Conservation (phyloP, 2,888 invertebrate species). For the Athetis lepigone region DNA sequence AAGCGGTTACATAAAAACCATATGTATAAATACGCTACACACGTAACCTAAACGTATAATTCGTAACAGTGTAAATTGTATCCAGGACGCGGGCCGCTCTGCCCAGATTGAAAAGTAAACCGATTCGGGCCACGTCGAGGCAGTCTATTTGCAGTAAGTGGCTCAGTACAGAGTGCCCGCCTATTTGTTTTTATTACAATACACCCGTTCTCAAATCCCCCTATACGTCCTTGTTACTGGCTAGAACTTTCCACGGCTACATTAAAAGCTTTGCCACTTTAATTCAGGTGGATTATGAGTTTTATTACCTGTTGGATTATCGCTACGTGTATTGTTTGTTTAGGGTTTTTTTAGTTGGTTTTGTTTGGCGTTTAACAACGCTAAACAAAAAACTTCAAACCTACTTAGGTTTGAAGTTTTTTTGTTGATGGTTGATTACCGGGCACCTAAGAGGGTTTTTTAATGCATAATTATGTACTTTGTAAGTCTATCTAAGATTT, state of each 20-base stretch:
- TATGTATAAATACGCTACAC: constrained; percentile 6
- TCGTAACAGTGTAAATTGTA: constrained; percentile 31
- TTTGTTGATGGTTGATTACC: no score
- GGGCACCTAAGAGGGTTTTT: no score
- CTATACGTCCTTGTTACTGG: constrained; percentile 53
- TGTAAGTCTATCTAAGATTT: no score
- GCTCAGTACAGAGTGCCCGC: constrained; percentile 38
- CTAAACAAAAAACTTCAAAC: no score
- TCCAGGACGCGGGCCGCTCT: constrained; percentile 6
- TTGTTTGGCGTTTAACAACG: constrained; percentile 1
- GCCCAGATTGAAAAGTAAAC: constrained; percentile 69
- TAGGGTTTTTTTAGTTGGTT: neutral
- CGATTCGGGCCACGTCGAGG: constrained; percentile 64
- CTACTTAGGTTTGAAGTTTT: no score
- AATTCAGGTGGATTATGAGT: constrained; percentile 33
- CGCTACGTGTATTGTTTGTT: neutral
- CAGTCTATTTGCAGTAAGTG: constrained; percentile 63
- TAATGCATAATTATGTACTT: no score
- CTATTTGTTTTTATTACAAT: constrained; percentile 65
- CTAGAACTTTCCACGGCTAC: constrained; percentile 25
- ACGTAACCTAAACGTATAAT: constrained; percentile 28
- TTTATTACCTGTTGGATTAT: constrained; percentile 9
- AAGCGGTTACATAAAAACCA: constrained; percentile 5
- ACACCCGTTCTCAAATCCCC: constrained; percentile 54
- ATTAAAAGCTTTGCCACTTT: constrained; percentile 45